phyloP scores from a whole-genome alignment of 2,797 vertebrate genomes.

The Sorex maritimensis region DNA sequence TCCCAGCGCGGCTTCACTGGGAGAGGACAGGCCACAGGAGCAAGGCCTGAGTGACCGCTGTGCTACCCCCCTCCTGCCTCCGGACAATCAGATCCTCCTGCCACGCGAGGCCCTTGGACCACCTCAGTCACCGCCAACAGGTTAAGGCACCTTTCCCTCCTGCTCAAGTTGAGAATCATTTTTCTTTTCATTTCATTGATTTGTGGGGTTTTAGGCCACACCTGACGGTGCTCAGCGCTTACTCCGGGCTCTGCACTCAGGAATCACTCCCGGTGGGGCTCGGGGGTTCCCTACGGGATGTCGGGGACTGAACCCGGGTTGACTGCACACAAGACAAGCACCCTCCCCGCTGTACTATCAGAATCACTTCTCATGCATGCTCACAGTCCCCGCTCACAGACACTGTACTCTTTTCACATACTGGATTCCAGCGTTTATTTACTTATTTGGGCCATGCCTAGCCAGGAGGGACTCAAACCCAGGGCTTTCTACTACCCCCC shows the following conservation, averaged over 20 bases:
- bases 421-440: no score
- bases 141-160: not conserved
- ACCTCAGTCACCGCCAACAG: not conserved
- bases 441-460: no score
- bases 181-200: no score
- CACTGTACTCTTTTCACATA: not conserved
- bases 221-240: no score
- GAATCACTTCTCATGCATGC: not conserved
- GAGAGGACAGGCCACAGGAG: not conserved
- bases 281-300: no score
- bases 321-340: no score
- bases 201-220: not conserved
- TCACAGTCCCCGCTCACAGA: not conserved
- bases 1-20: not conserved
- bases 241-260: no score
- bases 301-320: no score
- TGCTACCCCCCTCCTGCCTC: not conserved
- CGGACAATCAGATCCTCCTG: not conserved
- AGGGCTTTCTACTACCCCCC: not conserved
- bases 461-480: no score
- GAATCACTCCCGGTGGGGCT: no score
- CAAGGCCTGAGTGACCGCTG: fast-evolving
- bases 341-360: no score
- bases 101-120: not conserved
- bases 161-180: not conserved